Conservation (phyloP, 2,797 vertebrate genomes). For the Rhinophrynus dorsalis region DNA sequence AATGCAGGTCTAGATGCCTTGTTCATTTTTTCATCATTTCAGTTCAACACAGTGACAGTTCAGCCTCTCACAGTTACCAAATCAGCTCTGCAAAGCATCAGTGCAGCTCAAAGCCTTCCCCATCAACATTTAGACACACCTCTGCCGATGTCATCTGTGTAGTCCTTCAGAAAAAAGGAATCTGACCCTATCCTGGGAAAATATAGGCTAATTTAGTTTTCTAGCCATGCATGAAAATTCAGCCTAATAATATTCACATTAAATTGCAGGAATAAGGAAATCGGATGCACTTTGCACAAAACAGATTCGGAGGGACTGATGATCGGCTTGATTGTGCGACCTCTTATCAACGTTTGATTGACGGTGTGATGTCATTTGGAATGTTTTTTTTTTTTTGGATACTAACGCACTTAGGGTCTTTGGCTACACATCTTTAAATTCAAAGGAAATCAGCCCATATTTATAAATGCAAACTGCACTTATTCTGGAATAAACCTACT, state of each 20-base stretch:
- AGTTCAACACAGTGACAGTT: slow-evolving; percentile 10
- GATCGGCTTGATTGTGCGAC: neutral
- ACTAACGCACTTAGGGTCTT: too few species aligned
- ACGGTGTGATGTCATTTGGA: neutral
- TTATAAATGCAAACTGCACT: too few species aligned
- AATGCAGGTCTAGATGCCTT: neutral
- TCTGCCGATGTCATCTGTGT: slow-evolving; percentile 36
- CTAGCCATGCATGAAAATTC: neutral
- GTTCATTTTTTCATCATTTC: slow-evolving; percentile 42
- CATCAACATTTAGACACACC: slow-evolving; percentile 44
- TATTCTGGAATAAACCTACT: too few species aligned
- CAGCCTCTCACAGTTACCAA: slow-evolving; percentile 36
- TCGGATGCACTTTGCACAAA: neutral
- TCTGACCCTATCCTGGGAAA: slow-evolving; percentile 29
- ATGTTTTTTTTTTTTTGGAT: too few species aligned
- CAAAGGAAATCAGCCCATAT: too few species aligned
- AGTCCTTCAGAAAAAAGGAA: slow-evolving; percentile 22
- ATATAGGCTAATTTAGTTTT: slow-evolving; percentile 8
- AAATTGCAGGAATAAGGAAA: neutral
- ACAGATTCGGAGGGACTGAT: neutral
- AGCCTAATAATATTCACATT: slow-evolving; percentile 1
- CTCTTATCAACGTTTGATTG: neutral
- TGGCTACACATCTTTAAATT: too few species aligned
- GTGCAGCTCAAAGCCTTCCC: slow-evolving; percentile 38
- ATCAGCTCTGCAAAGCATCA: slow-evolving; percentile 33